Base-by-base conservation (phyloP, 1,140 invertebrate species). In the Wasmannia auropunctata region DNA sequence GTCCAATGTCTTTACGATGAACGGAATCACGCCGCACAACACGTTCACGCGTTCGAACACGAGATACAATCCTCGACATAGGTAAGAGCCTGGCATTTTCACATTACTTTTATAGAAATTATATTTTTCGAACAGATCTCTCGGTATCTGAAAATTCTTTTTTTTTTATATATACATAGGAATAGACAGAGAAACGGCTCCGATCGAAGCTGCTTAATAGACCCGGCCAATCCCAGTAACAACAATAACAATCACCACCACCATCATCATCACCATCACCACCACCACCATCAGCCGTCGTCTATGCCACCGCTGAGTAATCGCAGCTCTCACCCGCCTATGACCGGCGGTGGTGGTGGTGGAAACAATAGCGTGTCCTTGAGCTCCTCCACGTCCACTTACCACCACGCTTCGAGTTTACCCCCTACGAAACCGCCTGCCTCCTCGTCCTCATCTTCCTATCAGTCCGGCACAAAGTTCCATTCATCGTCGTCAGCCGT, bases 1-100 rank as follows among this genome's bases (percentile, higher is more conserved):
- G 90, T 96, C 96, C 89, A 95, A 96, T 91, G 96, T 98, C 65
- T 97, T 97, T 93, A 96, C 97, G 76, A 95, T 97, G 89, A 98
- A 98, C 94, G 97, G 97, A 58, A 95, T 98, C 70, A 96, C 97
- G 40, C 97, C 97, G 46, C 97, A 97, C 92, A 95, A 94, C 75
- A 94, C 96, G 76, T 97, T 96, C 93, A 96, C 95, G 89, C 95
- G 93, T 93, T 95, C 94, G 88, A 95, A 95, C 62, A 87, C 95
- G 92, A 93, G 94, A 93, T 95, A 92, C 80, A 93, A 94, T 88
- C 93, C 93, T 60, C 92, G 94, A 91, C 93, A 93, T 87, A 94
- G 94, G 94, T 95, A 93, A 54, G 28, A 22, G 58, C 76, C 3
- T 67, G 8, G 0, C 46, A 40, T 34, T 34, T 28, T 1, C n/a